phyloP scores from a whole-genome alignment of 2,888 invertebrate species.

The Noctua janthe region DNA sequence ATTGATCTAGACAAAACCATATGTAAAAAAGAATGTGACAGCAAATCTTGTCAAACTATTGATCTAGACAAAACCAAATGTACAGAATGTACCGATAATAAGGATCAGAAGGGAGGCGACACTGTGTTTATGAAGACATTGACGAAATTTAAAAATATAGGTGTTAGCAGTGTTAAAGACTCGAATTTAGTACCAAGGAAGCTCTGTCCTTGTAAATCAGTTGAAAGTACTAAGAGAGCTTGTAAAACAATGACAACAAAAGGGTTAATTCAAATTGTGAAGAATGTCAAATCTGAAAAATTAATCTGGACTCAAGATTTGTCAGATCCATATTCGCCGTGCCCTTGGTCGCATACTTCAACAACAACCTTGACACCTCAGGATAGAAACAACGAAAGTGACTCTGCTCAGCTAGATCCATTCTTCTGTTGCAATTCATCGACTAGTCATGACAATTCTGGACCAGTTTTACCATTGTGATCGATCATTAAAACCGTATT shows the following conservation, averaged over 20 bases:
- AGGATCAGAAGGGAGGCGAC: background rate
- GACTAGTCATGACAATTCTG: background rate
- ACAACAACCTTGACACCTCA: background rate
- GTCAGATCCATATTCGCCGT: background rate
- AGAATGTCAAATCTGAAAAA: slow-evolving; percentile 34
- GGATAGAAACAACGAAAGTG: background rate
- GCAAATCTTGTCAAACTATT: background rate
- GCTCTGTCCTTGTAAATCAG: slow-evolving; percentile 31
- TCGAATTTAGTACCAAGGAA: slow-evolving; percentile 66
- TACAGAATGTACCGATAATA: background rate
- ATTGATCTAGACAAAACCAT: background rate
- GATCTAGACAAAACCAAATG: background rate
- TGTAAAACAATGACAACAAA: background rate
- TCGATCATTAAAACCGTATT: background rate
- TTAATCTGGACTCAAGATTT: slow-evolving; percentile 16
- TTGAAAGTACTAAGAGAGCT: background rate
- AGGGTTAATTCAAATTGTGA: slow-evolving; percentile 35
- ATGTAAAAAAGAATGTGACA: background rate
- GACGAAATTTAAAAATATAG: background rate
- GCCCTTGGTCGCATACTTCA: slow-evolving; percentile 13
- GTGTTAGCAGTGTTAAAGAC: background rate
- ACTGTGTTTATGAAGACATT: background rate
- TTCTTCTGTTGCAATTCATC: slow-evolving; percentile 17
- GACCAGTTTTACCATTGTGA: slow-evolving; percentile 9
- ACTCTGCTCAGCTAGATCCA: slow-evolving; percentile 13